Evolutionary conservation across 2,113 vertebrate genomes (phyloP).

Genomic region (Pollachius pollachius): DNA sequence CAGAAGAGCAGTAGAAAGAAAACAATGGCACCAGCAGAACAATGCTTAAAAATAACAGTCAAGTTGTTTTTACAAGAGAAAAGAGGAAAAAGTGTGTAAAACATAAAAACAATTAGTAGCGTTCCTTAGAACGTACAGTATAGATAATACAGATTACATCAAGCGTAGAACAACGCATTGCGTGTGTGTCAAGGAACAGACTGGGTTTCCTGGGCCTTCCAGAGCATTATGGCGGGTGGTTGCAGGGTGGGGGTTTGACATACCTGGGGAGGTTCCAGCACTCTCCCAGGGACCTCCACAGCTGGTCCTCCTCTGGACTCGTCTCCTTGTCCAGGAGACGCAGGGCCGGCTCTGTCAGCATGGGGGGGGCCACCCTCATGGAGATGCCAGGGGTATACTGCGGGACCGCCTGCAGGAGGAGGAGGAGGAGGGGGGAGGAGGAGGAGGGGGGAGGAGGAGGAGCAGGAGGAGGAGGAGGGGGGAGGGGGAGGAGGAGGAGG

Average conservation of each 20-base stretch:
- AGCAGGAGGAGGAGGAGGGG: too few relatives aligned
- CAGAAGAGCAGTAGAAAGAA: too few relatives aligned
- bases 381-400: constrained; percentile 68
- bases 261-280: constrained; percentile 80
- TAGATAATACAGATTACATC: not conserved
- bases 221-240: too few relatives aligned
- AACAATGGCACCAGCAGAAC: too few relatives aligned
- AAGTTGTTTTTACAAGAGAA: not conserved
- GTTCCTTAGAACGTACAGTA: not conserved
- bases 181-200: too few relatives aligned
- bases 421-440: too few relatives aligned
- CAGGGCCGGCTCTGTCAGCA: constrained; percentile 74
- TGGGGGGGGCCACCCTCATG: constrained; percentile 63
- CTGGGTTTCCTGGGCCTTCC: too few relatives aligned
- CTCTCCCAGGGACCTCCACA: constrained; percentile 76
- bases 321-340: constrained; percentile 66
- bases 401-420: constrained; percentile 52
- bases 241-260: too few relatives aligned
- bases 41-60: too few relatives aligned
- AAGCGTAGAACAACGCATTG: not conserved
- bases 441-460: not conserved
- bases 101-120: not conserved
- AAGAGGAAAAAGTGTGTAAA: not conserved
- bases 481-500: too few relatives aligned
- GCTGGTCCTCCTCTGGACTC: constrained; percentile 29